Evolutionary conservation across 2,888 invertebrate species (phyloP).

Genomic region (Uloborus plumipes): DNA sequence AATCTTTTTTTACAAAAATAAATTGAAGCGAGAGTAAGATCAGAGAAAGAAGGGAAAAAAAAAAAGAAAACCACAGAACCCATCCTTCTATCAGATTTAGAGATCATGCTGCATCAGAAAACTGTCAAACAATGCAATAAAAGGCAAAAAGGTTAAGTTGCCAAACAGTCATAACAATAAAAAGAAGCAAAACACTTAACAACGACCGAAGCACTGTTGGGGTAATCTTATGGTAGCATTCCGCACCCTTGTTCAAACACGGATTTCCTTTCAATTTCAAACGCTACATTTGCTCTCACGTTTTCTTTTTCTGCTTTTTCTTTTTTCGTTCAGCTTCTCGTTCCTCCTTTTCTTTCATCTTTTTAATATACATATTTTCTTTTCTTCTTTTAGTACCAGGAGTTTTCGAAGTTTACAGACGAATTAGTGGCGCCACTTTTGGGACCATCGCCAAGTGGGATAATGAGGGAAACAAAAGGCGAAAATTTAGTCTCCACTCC

Average conservation of each 20-base stretch:
- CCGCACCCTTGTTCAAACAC: conserved; percentile 57
- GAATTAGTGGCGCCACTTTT: background rate
- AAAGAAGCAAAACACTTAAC: conserved; percentile 23
- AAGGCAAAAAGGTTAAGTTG: conserved; percentile 42
- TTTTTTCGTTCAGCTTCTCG: conserved; percentile 5
- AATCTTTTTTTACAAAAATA: too few species aligned
- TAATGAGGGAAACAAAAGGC: too few species aligned
- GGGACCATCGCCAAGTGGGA: too few species aligned
- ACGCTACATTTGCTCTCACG: conserved; percentile 33
- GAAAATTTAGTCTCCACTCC: too few species aligned
- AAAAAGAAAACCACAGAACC: background rate
- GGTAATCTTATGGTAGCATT: conserved; percentile 46
- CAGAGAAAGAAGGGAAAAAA: background rate
- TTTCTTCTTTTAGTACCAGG: conserved; percentile 6
- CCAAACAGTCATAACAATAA: background rate
- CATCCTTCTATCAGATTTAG: conserved; percentile 3
- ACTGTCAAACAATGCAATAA: conserved; percentile 51
- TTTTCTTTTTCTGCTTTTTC: conserved; percentile 24
- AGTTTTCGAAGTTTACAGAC: conserved; percentile 9
- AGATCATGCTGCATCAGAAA: background rate
- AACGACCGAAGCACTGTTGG: conserved; percentile 26
- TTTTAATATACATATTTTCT: conserved; percentile 24
- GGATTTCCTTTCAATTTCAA: conserved; percentile 58
- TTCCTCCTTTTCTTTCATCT: conserved; percentile 7
- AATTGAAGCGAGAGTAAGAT: background rate